A percentile compares a stretch with the other conserved stretches of the same genome.
These are phyloP conservation scores for Lapara coniferarum DNA, from an alignment of 2,888 invertebrate species.

Conservation along the genomic window DNA sequence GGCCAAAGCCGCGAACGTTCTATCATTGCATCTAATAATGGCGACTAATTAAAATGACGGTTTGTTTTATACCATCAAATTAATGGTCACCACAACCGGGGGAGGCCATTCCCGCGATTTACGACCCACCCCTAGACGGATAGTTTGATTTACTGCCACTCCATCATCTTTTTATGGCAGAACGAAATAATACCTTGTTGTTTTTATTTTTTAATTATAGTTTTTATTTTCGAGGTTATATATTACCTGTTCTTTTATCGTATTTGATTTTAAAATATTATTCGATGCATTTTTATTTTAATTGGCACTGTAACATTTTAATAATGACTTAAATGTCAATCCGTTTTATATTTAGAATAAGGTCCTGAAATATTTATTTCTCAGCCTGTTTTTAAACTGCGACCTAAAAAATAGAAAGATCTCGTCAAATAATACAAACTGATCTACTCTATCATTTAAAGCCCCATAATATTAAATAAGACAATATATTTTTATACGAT, in stretches of 20 bases:
- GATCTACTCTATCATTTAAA: background rate
- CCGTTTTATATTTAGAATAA: too few species aligned
- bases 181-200: slow-evolving; percentile 48
- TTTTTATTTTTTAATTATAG: slow-evolving; percentile 48
- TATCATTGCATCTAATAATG: slow-evolving; percentile 67
- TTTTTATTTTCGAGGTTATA: slow-evolving; percentile 28
- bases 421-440: background rate
- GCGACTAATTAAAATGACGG: slow-evolving; percentile 70
- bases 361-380: background rate
- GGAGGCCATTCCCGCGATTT: slow-evolving; percentile 27
- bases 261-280: background rate
- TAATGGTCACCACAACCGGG: slow-evolving; percentile 57
- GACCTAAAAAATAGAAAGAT: background rate
- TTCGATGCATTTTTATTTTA: background rate
- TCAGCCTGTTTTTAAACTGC: background rate
- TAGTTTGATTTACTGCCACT: slow-evolving; percentile 66
- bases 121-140: slow-evolving; percentile 50
- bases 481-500: background rate
- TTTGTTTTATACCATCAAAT: slow-evolving; percentile 74
- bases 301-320: too few species aligned
- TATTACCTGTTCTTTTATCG: background rate
- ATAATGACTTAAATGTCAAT: too few species aligned
- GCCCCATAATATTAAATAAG: background rate
- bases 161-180: slow-evolving; percentile 65
- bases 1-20: slow-evolving; percentile 50